Percentiles rank a stretch among this genome's conserved stretches.
These are phyloP conservation scores for Solea senegalensis DNA, from an alignment of 2,113 vertebrate genomes.

Conservation along the genomic window DNA sequence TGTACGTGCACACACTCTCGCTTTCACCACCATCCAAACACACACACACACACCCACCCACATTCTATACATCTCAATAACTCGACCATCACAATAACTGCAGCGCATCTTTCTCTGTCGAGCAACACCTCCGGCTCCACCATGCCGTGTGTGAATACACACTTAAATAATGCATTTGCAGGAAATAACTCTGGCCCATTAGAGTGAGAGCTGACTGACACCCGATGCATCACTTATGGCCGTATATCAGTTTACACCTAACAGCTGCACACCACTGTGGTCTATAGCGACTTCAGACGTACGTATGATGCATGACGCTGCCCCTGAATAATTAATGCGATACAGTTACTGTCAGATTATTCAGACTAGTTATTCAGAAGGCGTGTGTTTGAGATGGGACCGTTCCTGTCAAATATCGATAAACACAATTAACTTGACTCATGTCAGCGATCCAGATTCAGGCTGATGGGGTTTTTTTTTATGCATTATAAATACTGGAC, in stretches of 20 bases:
- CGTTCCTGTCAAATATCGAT: too few relatives aligned
- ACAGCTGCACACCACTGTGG: constrained; percentile 25
- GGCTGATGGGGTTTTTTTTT: too few relatives aligned
- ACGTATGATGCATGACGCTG: constrained; percentile 23
- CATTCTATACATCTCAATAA: constrained; percentile 20
- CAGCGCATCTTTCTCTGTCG: constrained; percentile 8
- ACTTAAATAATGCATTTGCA: constrained; percentile 37
- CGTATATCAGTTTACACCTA: constrained; percentile 24
- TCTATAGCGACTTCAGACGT: constrained; percentile 3
- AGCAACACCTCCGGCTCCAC: constrained; percentile 26
- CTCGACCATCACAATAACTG: constrained; percentile 11
- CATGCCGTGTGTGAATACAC: constrained; percentile 31
- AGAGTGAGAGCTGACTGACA: constrained; percentile 46
- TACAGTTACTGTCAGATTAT: constrained; percentile 14
- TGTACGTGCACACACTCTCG: not conserved
- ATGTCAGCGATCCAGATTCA: too few relatives aligned
- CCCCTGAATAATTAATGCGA: constrained; percentile 15
- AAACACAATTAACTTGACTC: too few relatives aligned
- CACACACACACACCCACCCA: not conserved
- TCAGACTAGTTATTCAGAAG: constrained; percentile 6
- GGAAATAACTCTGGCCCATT: constrained; percentile 52
- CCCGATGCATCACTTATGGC: constrained; percentile 41
- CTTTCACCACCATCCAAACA: constrained; percentile 7
- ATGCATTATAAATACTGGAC: too few relatives aligned
- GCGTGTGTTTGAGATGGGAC: too few relatives aligned